Evolutionary conservation across 2,113 vertebrate genomes (phyloP), one percentile per base, ranked within the genome.

Genomic region (Eira barbara): DNA sequence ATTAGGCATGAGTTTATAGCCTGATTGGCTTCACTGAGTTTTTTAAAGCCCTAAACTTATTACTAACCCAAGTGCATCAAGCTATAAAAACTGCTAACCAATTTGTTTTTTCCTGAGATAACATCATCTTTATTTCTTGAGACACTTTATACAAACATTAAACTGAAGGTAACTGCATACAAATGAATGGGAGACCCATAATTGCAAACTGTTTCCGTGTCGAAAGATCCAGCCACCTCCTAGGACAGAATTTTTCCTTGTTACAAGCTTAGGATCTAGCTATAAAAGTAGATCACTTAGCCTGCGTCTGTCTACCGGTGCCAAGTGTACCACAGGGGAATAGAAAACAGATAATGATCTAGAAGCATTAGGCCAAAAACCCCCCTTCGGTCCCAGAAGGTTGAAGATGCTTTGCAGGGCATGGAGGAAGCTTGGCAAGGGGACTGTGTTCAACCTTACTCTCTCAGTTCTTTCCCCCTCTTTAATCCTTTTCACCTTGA

Each of bases 151-250:
- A 97, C 93, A 98, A 98, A 98, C 87, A 98, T 99, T 98, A 98
- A 98, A 98, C 97, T 97, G 95, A 98, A 98, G 97, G 98, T 98
- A 99, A 98, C 97, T 98, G 97, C 98, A 98, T 97, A 98, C 98
- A 98, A 98, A 98, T 97, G 97, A 98, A 98, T 98, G 96, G 97
- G 98, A 98, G 97, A 98, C 98, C 98, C 98, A 97, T 99, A 99
- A 98, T 98, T 98, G 98, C 97, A 94, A 97, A 93, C 93, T 97
- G 96, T 98, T 98, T 98, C 98, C 98, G 97, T 97, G 97, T 98
- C 94, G 86, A 61, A 63, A 0, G 98, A 98, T 98, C 98, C 97
- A 98, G 95, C 95, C 86, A 97, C 96, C 97, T 98, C 97, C 97
- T 97, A 97, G 95, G 97, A 98, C 96, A 95, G 97, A 98, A 97